Percentiles rank a stretch among this genome's conserved stretches.
Conservation (phyloP, 1,140 invertebrate genomes). For the Camponotus pennsylvanicus region DNA sequence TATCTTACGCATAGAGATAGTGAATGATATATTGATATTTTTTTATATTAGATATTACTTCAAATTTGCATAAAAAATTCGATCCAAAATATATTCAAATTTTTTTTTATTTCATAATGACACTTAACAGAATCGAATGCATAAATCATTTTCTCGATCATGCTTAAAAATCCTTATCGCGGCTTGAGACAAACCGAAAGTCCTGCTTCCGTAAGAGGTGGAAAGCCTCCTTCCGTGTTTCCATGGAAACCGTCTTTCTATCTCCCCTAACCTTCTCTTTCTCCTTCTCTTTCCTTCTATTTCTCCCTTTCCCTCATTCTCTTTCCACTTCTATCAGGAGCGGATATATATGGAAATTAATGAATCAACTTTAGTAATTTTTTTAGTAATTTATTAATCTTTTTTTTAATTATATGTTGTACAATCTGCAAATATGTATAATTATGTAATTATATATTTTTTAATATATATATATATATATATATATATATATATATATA, state of each 20-base stretch:
- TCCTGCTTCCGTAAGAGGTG: slow-evolving; percentile 58
- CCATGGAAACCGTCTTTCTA: slow-evolving; percentile 78
- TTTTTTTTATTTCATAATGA: not conserved
- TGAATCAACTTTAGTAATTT: not conserved
- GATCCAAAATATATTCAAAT: not conserved
- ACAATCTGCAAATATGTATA: not conserved
- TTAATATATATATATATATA: not conserved
- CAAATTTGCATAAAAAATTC: not conserved
- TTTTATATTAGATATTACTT: not conserved
- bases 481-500: not conserved
- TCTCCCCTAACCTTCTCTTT: slow-evolving; percentile 56
- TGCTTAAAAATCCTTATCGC: slow-evolving; percentile 71
- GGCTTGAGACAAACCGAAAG: slow-evolving; percentile 65
- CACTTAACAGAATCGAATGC: not conserved
- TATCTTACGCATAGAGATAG: not conserved
- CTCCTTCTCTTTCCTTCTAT: slow-evolving; percentile 41
- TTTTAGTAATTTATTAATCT: not conserved
- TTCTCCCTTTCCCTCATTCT: slow-evolving; percentile 58
- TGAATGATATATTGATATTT: not conserved
- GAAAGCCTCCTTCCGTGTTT: slow-evolving; percentile 76
- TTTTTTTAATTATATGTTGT: slow-evolving; percentile 10
- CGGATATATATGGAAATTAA: slow-evolving; percentile 25
- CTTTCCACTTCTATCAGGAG: slow-evolving; percentile 46
- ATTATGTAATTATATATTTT: not conserved
- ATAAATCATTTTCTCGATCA: not conserved